A percentile compares a stretch with the other conserved stretches of the same genome.
Evolutionary conservation across 2,113 vertebrate species (phyloP).

Genomic region (Apus apus): DNA sequence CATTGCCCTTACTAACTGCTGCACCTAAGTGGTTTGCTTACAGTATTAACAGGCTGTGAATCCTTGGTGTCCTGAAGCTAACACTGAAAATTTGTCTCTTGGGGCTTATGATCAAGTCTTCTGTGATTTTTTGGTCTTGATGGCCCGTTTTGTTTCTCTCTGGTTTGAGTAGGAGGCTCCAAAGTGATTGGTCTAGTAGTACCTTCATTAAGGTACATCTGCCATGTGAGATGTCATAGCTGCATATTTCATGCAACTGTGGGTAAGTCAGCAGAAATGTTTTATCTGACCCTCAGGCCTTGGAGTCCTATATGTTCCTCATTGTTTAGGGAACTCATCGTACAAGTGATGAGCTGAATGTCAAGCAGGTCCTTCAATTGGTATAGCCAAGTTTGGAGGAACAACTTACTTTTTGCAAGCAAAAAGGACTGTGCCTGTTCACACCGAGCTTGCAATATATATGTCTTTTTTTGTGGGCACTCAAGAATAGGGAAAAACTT

Average conservation of each 20-base stretch:
- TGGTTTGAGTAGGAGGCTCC: not conserved
- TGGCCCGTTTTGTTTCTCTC: constrained; percentile 58
- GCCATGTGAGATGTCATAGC: not conserved
- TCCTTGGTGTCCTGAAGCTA: not conserved
- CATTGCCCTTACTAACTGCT: not conserved
- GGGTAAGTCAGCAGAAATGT: not conserved
- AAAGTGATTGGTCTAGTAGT: not conserved
- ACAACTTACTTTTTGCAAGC: not conserved
- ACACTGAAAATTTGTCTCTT: constrained; percentile 53
- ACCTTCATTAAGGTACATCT: not conserved
- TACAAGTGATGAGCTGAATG: not conserved
- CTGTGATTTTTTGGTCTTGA: constrained; percentile 73
- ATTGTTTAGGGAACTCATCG: not conserved
- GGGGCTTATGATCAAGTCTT: constrained; percentile 63
- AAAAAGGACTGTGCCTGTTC: not conserved
- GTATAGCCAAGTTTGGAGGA: not conserved
- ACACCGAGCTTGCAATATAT: not conserved
- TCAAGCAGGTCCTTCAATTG: not conserved
- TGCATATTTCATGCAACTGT: not conserved
- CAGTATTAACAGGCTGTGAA: not conserved
- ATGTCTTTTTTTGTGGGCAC: not conserved
- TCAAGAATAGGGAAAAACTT: not conserved
- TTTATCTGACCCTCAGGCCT: not conserved
- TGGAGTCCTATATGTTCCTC: not conserved
- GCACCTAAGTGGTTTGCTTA: not conserved